Percentiles rank a stretch among this genome's conserved stretches.
These are phyloP conservation scores for Nasonia oneida DNA, from an alignment of 2,888 invertebrate species.

Conservation along the genomic window DNA sequence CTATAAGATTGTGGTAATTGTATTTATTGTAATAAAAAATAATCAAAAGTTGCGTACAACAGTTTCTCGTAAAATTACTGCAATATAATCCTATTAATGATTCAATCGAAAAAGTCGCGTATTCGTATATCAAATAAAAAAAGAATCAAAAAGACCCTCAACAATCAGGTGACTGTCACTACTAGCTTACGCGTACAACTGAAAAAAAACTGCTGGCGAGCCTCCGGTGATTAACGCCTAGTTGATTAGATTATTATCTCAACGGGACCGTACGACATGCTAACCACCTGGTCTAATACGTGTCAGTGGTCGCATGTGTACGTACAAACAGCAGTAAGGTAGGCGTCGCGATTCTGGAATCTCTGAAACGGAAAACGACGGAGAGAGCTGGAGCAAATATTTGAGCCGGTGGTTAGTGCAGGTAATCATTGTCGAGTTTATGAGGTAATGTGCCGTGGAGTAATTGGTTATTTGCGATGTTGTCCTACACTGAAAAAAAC, in stretches of 20 bases:
- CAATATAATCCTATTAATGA: not conserved
- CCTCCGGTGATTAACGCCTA: conserved; percentile 67
- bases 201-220: not conserved
- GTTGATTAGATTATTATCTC: conserved; percentile 70
- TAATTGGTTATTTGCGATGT: not conserved
- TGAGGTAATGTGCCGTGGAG: not conserved
- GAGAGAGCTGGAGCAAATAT: not conserved
- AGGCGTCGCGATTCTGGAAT: not conserved
- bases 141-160: no score
- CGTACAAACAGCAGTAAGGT: not conserved
- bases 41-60: not conserved
- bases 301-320: not conserved
- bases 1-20: not conserved
- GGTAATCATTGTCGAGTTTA: not conserved
- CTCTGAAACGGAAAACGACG: not conserved
- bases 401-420: not conserved
- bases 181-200: no score
- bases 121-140: no score
- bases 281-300: conserved; percentile 62
- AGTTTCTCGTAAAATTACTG: not conserved
- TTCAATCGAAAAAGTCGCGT: no score
- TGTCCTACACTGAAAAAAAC: no score
- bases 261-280: conserved; percentile 70
- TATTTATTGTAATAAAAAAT: conserved; percentile 14
- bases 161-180: not conserved